A percentile compares a stretch with the other conserved stretches of the same genome.
These are phyloP conservation scores for Drepanosiphum platanoidis DNA, from an alignment of 2,888 invertebrate genomes.

Conservation along the genomic window DNA sequence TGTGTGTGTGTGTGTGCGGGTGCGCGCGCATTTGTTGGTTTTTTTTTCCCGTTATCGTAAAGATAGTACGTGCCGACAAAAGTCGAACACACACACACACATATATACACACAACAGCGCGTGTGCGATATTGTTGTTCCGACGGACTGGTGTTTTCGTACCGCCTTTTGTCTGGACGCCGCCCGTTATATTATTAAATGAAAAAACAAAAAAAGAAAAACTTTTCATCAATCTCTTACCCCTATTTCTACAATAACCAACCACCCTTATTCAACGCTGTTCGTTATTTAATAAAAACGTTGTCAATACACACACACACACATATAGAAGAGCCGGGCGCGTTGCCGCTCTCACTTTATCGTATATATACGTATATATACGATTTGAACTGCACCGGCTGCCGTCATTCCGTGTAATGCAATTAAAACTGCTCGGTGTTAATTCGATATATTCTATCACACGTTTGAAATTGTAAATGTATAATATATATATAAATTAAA, in stretches of 20 bases:
- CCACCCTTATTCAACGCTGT: neutral
- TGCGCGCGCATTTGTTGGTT: no score
- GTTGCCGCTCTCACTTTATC: no score
- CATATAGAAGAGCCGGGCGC: neutral
- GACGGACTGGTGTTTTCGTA: neutral
- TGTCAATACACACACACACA: no score
- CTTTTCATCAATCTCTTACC: neutral
- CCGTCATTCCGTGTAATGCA: conserved; percentile 9
- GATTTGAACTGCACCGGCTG: conserved; percentile 14
- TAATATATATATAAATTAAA: neutral
- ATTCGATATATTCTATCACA: neutral
- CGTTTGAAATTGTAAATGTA: neutral
- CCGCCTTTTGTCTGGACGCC: neutral
- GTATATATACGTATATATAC: neutral
- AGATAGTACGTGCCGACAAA: neutral
- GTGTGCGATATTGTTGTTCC: neutral
- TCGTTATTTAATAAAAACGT: conserved; percentile 17
- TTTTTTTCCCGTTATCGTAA: neutral
- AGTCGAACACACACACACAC: neutral
- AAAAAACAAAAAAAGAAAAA: conserved; percentile 27
- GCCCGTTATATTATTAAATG: neutral
- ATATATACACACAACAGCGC: neutral
- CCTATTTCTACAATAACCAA: neutral
- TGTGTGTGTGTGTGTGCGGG: neutral
- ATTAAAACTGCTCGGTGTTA: conserved; percentile 16